Conservation (phyloP, 1,140 invertebrate genomes). For the Lepidurus arcticus region DNA sequence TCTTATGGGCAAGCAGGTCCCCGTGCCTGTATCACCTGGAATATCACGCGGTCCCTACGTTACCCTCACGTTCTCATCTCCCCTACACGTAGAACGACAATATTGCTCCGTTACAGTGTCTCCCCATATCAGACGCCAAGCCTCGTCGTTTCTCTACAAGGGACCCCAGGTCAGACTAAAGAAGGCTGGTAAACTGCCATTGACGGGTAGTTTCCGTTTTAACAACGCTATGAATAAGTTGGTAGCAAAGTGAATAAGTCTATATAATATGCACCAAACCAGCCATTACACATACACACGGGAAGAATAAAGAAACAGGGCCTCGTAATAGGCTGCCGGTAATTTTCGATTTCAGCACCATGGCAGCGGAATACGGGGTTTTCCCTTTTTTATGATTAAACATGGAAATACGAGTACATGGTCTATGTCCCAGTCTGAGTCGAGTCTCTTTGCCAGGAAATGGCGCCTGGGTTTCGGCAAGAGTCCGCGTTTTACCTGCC, state of each 20-base stretch:
- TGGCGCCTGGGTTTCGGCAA: no score
- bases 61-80: neutral
- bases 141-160: no score
- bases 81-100: neutral
- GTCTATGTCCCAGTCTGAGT: no score
- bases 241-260: neutral
- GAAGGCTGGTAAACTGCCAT: neutral
- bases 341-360: no score
- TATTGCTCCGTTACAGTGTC: neutral
- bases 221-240: conserved; percentile 22
- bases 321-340: no score
- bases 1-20: neutral
- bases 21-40: neutral
- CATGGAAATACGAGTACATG: no score
- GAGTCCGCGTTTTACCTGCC: neutral
- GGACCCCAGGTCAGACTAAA: no score
- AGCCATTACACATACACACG: neutral
- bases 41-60: neutral
- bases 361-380: no score
- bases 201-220: conserved; percentile 17
- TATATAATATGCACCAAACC: neutral
- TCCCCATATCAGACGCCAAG: no score
- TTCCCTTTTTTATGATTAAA: no score
- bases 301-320: neutral
- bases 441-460: no score